Base-by-base conservation (phyloP, 1,140 invertebrate species). In the Tetraneura akinire region DNA sequence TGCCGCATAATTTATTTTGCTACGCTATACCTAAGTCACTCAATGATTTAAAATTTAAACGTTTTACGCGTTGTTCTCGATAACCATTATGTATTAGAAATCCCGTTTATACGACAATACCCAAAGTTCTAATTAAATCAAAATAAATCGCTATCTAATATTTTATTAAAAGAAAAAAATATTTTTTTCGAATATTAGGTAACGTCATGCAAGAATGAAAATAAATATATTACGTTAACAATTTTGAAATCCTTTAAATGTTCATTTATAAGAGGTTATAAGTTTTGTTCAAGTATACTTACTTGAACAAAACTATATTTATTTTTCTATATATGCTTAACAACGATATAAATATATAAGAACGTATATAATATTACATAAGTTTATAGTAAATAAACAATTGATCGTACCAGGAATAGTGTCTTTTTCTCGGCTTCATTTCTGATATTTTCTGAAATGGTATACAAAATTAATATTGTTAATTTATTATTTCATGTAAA, bases 371-470 rank as follows among this genome's bases (percentile, higher is more conserved):
- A 71, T 71, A 71, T 71, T 71, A 51, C 47, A 71, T 62, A 78
- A 57, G 37, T 60, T 26, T 62, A 57, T 47, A 60, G n/a, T 62
- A 62, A 45, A 18, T 53, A 73, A 78, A 45, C 11, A 60, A 78
- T 62, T 78, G 32, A 32, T 78, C 53, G 23, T 78, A 78, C 74
- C 74, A 55, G 45, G 74, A 62, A 62, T 62, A 78, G 29, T 78
- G 37, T 60, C 55, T 78, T 62, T 76, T 76, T 60, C 74, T 78
- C 21, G 74, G 74, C 37, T 62, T 78, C 74, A 78, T 78, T 78
- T 78, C 45, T 3, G 51, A 76, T 78, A 1, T 5, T 78, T 78
- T 18, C 74, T 78, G 55, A 62, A 78, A 78, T 51, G 45, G 62
- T 42, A 78, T 78, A 78, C 53, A 60, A 45, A 42, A 78, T 78